Conservation (phyloP, 2,113 vertebrate genomes). For the Thermophis baileyi region DNA sequence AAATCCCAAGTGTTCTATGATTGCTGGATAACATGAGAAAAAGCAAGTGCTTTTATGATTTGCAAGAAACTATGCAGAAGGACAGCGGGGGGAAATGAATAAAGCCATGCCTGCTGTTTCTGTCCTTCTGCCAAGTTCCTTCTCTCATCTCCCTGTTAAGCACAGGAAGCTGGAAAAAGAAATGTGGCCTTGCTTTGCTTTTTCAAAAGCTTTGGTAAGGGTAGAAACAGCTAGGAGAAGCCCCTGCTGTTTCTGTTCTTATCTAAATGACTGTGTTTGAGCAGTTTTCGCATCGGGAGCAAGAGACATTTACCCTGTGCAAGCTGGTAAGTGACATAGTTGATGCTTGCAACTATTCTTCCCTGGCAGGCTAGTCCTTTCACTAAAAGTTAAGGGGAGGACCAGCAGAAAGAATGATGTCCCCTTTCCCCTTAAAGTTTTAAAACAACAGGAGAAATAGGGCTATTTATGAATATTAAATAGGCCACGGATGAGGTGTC, state of each 20-base stretch:
- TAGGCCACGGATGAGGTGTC: not conserved
- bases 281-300: not conserved
- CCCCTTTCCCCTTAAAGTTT: not conserved
- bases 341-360: not conserved
- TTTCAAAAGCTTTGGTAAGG: not conserved
- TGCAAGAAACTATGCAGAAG: not conserved
- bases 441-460: not conserved
- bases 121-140: not conserved
- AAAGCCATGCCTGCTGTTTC: not conserved
- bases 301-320: not conserved
- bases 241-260: not conserved
- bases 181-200: not conserved
- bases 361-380: not conserved
- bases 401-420: not conserved
- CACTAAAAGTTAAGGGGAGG: not conserved
- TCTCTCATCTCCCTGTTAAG: not conserved
- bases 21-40: not conserved
- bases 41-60: not conserved
- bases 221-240: not conserved
- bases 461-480: not conserved
- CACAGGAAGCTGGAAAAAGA: not conserved
- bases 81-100: not conserved
- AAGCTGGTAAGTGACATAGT: not conserved
- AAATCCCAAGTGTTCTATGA: not conserved
- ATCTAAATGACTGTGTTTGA: not conserved